Percentiles rank a stretch among this genome's conserved stretches.
Evolutionary conservation across 1,140 invertebrate genomes (phyloP).

Genomic region (Neuroterus valhalla): DNA sequence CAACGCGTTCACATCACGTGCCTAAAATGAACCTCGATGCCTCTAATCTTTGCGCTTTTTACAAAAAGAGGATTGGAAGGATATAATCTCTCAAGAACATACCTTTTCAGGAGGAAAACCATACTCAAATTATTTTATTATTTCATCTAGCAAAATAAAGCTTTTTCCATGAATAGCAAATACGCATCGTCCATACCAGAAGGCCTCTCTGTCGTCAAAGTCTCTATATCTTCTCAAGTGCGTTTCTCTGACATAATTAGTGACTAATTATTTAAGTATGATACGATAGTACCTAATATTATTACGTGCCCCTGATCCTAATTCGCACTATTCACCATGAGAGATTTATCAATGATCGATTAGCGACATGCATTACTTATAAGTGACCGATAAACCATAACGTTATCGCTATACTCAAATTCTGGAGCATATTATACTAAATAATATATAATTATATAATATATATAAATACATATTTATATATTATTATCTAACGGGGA

Average conservation of each 20-base stretch:
- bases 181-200: constrained; percentile 18
- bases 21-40: constrained; percentile 44
- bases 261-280: constrained; percentile 10
- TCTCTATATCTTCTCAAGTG: not conserved
- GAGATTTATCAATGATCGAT: constrained; percentile 25
- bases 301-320: constrained; percentile 16
- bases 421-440: constrained; percentile 10
- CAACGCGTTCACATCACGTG: constrained; percentile 36
- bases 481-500: not conserved
- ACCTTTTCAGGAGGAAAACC: not conserved
- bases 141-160: not conserved
- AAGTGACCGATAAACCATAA: constrained; percentile 22
- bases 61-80: not conserved
- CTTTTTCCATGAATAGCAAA: not conserved
- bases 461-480: too few relatives aligned
- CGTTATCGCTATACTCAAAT: constrained; percentile 6
- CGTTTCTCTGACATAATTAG: not conserved
- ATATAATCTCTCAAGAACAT: constrained; percentile 16
- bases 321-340: constrained; percentile 9
- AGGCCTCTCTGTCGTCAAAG: constrained; percentile 13
- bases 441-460: not conserved
- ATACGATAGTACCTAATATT: constrained; percentile 30
- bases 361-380: constrained; percentile 15
- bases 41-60: constrained; percentile 32
- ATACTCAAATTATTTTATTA: not conserved